A percentile compares a stretch with the other conserved stretches of the same genome.
Evolutionary conservation across 2,888 invertebrate genomes (phyloP).

Genomic region (Amaurobius ferox): DNA sequence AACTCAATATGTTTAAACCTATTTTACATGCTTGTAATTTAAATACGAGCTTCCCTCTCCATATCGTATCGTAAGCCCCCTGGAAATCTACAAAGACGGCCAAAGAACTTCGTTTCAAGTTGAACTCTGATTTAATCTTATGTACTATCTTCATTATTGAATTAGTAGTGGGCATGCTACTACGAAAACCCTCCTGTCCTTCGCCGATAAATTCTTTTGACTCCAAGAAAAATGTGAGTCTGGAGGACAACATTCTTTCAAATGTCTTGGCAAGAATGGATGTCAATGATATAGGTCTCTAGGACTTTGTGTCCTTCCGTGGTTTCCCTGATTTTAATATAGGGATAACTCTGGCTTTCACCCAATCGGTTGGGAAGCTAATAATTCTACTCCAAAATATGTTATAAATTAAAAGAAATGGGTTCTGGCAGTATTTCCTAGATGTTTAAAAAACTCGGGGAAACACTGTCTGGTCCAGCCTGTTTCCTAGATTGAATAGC

Average conservation of each 20-base stretch:
- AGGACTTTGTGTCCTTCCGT: background rate
- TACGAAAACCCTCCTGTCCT: background rate
- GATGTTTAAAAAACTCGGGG: too few species aligned
- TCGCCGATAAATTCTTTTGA: background rate
- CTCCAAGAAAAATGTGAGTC: background rate
- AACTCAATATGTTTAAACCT: background rate
- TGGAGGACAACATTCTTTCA: background rate
- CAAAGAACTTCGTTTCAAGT: constrained; percentile 15
- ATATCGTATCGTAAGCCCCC: constrained; percentile 11
- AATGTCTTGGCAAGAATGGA: constrained; percentile 6
- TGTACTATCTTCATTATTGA: constrained; percentile 9
- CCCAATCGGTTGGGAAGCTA: background rate
- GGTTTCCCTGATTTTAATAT: background rate
- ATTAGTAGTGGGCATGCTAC: constrained; percentile 2
- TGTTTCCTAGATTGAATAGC: too few species aligned
- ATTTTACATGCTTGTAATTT: background rate
- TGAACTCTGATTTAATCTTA: constrained; percentile 11
- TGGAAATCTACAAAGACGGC: constrained; percentile 15
- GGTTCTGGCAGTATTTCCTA: too few species aligned
- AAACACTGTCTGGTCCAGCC: too few species aligned
- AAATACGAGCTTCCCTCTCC: background rate
- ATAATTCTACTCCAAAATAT: background rate
- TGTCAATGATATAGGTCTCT: background rate
- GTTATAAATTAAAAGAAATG: background rate
- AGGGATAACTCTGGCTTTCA: background rate